A percentile compares a stretch with the other conserved stretches of the same genome.
Evolutionary conservation across 2,888 invertebrate species (phyloP).

Genomic region (Auanema sp.): DNA sequence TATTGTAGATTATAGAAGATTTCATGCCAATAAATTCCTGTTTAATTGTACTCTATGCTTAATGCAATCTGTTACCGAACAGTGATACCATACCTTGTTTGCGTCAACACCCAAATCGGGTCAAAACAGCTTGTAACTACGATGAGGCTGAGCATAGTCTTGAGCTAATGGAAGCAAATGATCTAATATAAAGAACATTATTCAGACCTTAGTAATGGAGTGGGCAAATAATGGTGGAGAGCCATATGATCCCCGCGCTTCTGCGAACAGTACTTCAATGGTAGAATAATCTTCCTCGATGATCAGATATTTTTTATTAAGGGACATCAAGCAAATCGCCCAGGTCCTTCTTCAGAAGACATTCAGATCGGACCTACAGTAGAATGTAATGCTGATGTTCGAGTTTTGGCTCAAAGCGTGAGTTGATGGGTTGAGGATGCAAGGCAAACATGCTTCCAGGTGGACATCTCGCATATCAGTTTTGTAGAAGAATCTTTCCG

Average conservation of each 20-base stretch:
- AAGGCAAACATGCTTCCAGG: constrained; percentile 15
- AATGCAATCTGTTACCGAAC: too few relatives aligned
- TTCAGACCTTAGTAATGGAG: background rate
- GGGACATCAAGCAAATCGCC: constrained; percentile 5
- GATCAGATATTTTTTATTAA: background rate
- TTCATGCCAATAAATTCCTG: too few relatives aligned
- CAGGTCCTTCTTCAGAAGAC: constrained; percentile 9
- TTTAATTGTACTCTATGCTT: too few relatives aligned
- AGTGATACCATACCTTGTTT: too few relatives aligned
- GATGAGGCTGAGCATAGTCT: too few relatives aligned
- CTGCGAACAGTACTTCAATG: background rate
- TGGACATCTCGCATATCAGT: constrained; percentile 28
- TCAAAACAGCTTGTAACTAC: too few relatives aligned
- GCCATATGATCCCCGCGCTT: background rate
- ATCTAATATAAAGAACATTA: too few relatives aligned
- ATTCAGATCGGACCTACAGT: constrained; percentile 29
- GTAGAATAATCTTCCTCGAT: background rate
- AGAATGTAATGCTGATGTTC: constrained; percentile 28
- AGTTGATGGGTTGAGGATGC: background rate
- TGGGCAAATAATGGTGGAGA: background rate
- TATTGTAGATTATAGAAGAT: too few relatives aligned
- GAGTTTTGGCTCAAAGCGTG: constrained; percentile 34
- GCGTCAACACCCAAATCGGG: too few relatives aligned
- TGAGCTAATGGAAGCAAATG: too few relatives aligned
- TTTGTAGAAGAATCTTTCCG: constrained; percentile 23